Conservation (phyloP, 2,113 vertebrate genomes). For the Serinus canaria region DNA sequence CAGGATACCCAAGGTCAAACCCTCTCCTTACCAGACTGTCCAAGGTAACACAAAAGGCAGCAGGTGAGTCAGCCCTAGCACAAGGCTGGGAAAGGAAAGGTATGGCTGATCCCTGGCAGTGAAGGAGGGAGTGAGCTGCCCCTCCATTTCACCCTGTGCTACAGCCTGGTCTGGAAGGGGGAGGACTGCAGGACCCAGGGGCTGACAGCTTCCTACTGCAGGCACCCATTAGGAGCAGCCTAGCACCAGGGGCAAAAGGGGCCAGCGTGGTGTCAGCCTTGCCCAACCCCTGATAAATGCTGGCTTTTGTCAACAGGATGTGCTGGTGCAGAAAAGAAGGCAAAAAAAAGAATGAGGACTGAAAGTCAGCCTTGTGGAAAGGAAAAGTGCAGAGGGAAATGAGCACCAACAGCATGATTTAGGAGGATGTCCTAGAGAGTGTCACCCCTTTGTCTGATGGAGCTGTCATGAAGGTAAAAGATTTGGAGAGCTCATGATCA, state of each 20-base stretch:
- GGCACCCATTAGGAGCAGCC: neutral
- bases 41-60: neutral
- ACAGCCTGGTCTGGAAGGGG: neutral
- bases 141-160: neutral
- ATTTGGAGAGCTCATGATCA: neutral
- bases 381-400: neutral
- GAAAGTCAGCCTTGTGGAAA: neutral
- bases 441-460: neutral
- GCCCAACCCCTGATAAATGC: neutral
- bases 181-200: neutral
- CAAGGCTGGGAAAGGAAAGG: neutral
- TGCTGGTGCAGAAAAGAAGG: neutral
- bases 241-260: neutral
- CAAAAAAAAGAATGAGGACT: neutral
- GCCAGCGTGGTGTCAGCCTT: neutral
- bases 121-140: neutral
- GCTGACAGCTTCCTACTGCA: neutral
- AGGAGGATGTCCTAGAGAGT: neutral
- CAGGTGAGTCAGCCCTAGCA: neutral
- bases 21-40: neutral
- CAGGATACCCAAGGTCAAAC: neutral
- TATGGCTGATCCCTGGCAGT: neutral
- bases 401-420: neutral
- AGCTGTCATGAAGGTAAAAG: neutral
- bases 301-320: neutral